phyloP scores from a whole-genome alignment of 2,888 invertebrate genomes.

The Euzophera pinguis region DNA sequence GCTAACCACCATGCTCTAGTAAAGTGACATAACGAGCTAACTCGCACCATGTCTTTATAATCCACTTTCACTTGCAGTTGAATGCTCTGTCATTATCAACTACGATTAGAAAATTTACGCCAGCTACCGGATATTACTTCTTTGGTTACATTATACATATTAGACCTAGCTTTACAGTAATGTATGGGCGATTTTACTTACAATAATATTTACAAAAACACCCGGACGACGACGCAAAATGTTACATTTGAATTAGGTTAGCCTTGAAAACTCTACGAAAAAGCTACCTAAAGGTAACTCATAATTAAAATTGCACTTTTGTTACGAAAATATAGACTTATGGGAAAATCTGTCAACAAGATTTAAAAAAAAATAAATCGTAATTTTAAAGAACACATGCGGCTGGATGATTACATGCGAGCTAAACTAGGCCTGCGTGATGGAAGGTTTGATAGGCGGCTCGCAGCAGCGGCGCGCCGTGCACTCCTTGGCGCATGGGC shows the following conservation, averaged over 20 bases:
- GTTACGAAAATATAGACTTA: too few species aligned
- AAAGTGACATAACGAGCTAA: conserved; percentile 31
- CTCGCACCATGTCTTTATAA: conserved; percentile 39
- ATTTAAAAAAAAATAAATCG: too few species aligned
- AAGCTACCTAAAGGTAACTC: too few species aligned
- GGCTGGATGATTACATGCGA: not conserved
- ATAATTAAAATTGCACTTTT: too few species aligned
- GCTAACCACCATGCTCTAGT: conserved; percentile 18
- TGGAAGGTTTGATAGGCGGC: conserved; percentile 43
- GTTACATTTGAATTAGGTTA: not conserved
- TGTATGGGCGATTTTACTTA: not conserved
- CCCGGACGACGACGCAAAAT: not conserved
- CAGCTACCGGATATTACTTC: conserved; percentile 35
- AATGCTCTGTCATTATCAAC: conserved; percentile 31
- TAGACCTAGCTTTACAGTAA: not conserved
- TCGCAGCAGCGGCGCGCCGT: conserved; percentile 63
- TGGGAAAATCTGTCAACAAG: too few species aligned
- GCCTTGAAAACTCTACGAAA: too few species aligned
- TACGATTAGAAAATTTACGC: conserved; percentile 44
- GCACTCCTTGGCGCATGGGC: conserved; percentile 72
- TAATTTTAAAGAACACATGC: conserved; percentile 5
- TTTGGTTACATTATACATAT: conserved; percentile 33
- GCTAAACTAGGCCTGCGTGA: conserved; percentile 52
- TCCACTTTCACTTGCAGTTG: conserved; percentile 24
- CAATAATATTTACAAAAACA: conserved; percentile 13